phyloP scores from a whole-genome alignment of 2,113 vertebrate species.

The Pantherophis guttatus region DNA sequence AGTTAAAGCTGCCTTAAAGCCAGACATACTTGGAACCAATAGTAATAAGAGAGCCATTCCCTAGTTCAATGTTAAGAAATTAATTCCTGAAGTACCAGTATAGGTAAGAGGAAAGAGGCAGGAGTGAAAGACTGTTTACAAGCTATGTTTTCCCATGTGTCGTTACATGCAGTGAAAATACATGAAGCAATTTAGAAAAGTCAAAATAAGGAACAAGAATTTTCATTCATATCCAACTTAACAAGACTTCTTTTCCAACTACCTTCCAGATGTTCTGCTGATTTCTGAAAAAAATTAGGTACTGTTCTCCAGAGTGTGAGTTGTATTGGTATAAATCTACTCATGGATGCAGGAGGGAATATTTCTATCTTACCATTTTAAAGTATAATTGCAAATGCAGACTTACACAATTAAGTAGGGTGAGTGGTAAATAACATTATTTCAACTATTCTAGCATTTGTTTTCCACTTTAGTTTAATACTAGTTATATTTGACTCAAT shows the following conservation, averaged over 20 bases:
- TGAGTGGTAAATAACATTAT: neutral
- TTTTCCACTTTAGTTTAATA: neutral
- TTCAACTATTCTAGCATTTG: neutral
- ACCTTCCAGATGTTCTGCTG: neutral
- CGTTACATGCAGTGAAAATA: neutral
- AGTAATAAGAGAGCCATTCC: neutral
- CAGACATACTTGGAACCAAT: neutral
- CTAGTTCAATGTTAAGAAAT: neutral
- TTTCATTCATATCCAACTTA: neutral
- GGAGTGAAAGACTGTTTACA: neutral
- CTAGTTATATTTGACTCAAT: conserved; percentile 7
- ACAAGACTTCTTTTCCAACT: neutral
- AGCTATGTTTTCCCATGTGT: neutral
- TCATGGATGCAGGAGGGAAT: neutral
- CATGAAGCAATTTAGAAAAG: neutral
- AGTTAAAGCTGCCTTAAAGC: neutral
- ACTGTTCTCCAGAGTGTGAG: neutral
- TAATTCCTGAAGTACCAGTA: neutral
- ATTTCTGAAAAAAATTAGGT: neutral
- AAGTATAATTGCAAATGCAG: neutral
- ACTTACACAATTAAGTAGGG: neutral
- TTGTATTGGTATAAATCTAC: neutral
- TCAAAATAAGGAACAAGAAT: conserved; percentile 5
- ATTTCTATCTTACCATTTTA: neutral
- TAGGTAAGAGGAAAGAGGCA: neutral